phyloP scores from a whole-genome alignment of 37 sponge, comb jelly and placozoan genomes.

The Ianthella basta region DNA sequence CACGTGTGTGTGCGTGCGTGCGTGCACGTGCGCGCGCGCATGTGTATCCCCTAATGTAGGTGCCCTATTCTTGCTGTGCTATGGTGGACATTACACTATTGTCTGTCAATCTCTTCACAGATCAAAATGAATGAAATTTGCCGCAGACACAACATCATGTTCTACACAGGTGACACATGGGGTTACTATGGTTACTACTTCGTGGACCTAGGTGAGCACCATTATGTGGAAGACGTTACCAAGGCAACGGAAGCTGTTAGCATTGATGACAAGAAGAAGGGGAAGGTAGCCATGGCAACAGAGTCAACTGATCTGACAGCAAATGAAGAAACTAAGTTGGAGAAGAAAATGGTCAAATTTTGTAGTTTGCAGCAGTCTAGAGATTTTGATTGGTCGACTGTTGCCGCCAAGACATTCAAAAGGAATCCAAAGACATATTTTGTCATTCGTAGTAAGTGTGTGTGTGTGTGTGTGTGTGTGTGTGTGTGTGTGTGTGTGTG shows the following conservation, averaged over 20 bases:
- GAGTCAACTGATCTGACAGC: not conserved
- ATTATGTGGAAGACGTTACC: slow-evolving; percentile 52
- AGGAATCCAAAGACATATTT: slow-evolving; percentile 64
- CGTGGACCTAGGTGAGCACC: slow-evolving; percentile 71
- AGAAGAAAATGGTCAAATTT: slow-evolving; percentile 22
- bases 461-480: too few relatives aligned
- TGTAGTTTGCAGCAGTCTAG: slow-evolving; percentile 54
- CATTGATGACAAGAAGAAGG: slow-evolving; percentile 20
- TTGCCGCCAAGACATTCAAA: slow-evolving; percentile 50
- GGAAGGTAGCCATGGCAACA: slow-evolving; percentile 17
- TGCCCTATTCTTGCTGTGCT: not conserved
- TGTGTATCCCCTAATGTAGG: not conserved
- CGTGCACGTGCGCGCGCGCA: slow-evolving; percentile 4
- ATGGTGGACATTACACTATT: not conserved
- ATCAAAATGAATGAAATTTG: slow-evolving; percentile 76
- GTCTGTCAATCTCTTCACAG: slow-evolving; percentile 7
- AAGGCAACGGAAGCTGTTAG: not conserved
- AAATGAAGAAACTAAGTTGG: not conserved
- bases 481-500: too few relatives aligned
- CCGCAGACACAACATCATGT: slow-evolving; percentile 61
- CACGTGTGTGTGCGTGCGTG: slow-evolving; percentile 31
- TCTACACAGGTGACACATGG: slow-evolving; percentile 91
- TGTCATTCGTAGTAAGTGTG: slow-evolving; percentile 53
- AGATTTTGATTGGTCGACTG: slow-evolving; percentile 45
- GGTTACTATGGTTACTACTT: slow-evolving; percentile 96